phyloP scores from a whole-genome alignment of 2,888 invertebrate species.

The Zhuqinia jingwanae region DNA sequence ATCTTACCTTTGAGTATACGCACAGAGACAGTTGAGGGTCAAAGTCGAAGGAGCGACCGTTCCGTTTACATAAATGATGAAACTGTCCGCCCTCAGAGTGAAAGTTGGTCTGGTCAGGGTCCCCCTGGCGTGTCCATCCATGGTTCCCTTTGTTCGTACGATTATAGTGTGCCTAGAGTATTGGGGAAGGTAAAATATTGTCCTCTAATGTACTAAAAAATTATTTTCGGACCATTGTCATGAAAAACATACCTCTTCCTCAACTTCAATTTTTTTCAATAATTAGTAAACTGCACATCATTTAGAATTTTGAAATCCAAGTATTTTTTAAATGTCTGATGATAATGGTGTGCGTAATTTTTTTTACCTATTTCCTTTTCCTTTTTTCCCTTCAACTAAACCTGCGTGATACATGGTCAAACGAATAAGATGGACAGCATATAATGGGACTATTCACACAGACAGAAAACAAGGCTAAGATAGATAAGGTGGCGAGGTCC shows the following conservation, averaged over 20 bases:
- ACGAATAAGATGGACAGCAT: constrained; percentile 61
- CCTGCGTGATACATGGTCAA: constrained; percentile 60
- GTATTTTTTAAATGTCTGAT: constrained; percentile 33
- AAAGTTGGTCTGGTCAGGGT: constrained; percentile 68
- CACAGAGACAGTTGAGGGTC: constrained; percentile 63
- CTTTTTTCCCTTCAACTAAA: constrained; percentile 34
- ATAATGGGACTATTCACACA: constrained; percentile 50
- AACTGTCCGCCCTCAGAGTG: constrained; percentile 63
- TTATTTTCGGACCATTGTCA: constrained; percentile 64
- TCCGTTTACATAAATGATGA: constrained; percentile 59
- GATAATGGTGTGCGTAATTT: constrained; percentile 52
- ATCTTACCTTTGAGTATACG: constrained; percentile 58
- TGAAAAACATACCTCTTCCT: constrained; percentile 54
- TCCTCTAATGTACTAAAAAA: constrained; percentile 73
- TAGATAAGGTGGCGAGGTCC: constrained; percentile 63
- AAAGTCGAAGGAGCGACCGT: constrained; percentile 63
- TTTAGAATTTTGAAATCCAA: not conserved
- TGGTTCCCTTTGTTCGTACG: constrained; percentile 73
- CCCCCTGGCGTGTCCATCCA: constrained; percentile 63
- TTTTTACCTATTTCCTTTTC: constrained; percentile 54
- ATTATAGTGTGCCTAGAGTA: constrained; percentile 74
- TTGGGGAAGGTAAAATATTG: constrained; percentile 76
- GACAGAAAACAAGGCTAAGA: constrained; percentile 31
- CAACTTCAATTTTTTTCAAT: constrained; percentile 27
- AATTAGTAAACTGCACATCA: constrained; percentile 51